Evolutionary conservation across 35 echinoderm and acorn worm species (phyloP), one percentile per base, ranked within the genome.

Genomic region (Stichopus chloronotus): DNA sequence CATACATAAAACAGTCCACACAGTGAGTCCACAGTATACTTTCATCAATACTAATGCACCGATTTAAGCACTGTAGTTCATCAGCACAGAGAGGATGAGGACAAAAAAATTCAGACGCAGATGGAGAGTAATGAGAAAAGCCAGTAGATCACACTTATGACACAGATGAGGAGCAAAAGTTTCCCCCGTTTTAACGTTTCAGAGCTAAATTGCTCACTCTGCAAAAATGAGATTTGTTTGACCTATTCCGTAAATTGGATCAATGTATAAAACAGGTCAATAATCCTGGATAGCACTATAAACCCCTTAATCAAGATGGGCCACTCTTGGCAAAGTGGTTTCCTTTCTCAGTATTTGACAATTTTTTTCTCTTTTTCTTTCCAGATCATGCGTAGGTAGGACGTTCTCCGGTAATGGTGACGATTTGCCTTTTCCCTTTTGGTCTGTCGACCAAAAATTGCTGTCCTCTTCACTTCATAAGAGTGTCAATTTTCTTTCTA

Each of bases 241-340:
- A 83, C 80, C 80, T 83, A 83, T 83, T 55, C 80, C 80, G 17
- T 83, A 83, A 83, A 83, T 83, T 83, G 52, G 80, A 83, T 83
- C 80, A 83, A 83, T 83, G 25, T 83, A 56, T 55, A 81, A 83
- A 83, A 56, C 80, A 43, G 80, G 80, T 83, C 80, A 83, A 83
- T 83, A 83, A 83, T 43, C 80, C 55, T 24, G 80, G 80, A 83
- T 83, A 8, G 43, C n/a, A 83, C 7, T 55, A 56, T 43, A 43
- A 43, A 43, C 30, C 80, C 80, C 53, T 55, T 83, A 83, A 83
- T 83, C 80, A 83, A 83, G 80, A 83, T 83, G 53, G 10, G 53
- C 80, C 80, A 83, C 80, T 83, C 80, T 83, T 52, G 10, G 80
- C 80, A 56, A 83, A 83, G 80, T 83, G 80, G 80, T 83, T 83